These are phyloP conservation scores for Platyscapa corneri DNA, from an alignment of 1,140 invertebrate species.

Conservation along the genomic window DNA sequence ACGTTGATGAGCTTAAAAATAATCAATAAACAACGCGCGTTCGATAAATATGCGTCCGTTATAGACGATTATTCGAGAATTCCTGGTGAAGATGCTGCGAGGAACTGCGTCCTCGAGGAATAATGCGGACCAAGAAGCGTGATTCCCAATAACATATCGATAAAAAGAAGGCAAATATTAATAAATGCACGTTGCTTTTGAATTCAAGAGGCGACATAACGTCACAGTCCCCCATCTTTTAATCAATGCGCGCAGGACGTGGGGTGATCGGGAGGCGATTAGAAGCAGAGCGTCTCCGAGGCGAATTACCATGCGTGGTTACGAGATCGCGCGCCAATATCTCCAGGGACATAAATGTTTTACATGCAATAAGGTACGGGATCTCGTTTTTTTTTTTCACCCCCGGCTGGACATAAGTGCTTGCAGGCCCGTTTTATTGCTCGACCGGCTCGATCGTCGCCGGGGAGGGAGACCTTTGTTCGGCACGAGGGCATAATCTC, in stretches of 20 bases:
- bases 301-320: background rate
- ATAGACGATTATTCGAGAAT: background rate
- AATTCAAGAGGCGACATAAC: background rate
- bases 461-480: slow-evolving; percentile 21
- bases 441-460: background rate
- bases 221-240: background rate
- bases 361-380: slow-evolving; percentile 52
- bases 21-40: background rate
- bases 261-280: slow-evolving; percentile 13
- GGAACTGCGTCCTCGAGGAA: background rate
- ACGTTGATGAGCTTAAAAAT: too few relatives aligned
- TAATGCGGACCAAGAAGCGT: background rate
- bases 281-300: background rate
- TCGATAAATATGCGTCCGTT: background rate
- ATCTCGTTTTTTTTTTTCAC: background rate
- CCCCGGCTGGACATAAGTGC: slow-evolving; percentile 50
- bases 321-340: slow-evolving; percentile 35
- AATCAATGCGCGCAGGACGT: background rate
- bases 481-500: slow-evolving; percentile 29
- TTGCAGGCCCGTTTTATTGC: slow-evolving; percentile 53
- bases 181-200: background rate
- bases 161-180: background rate
- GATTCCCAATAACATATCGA: background rate
- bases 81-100: background rate
- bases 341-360: slow-evolving; percentile 48